Percentiles rank a stretch among this genome's conserved stretches.
Evolutionary conservation across 2,797 vertebrate genomes (phyloP).

Genomic region (Spheniscus humboldti): DNA sequence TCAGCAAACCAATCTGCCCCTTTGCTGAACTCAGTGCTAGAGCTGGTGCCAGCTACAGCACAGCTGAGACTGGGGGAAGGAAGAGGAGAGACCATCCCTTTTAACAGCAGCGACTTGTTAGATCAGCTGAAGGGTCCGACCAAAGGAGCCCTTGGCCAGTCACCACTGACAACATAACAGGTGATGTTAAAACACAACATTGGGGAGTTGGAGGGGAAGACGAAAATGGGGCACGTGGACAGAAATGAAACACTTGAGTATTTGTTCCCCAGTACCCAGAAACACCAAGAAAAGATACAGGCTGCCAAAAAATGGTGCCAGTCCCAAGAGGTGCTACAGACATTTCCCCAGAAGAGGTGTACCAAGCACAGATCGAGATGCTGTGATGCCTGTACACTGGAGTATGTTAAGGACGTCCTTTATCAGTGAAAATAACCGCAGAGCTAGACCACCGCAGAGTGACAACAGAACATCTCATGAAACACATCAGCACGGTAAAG

Average conservation of each 20-base stretch:
- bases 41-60: background rate
- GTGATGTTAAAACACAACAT: background rate
- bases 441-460: background rate
- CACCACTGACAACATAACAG: background rate
- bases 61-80: background rate
- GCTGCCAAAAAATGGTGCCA: background rate
- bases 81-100: background rate
- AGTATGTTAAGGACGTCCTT: background rate
- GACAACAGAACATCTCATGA: background rate
- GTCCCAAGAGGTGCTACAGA: background rate
- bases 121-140: background rate
- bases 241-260: background rate
- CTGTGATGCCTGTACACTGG: background rate
- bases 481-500: accelerated
- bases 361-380: accelerated
- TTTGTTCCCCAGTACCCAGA: background rate
- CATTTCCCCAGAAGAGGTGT: background rate
- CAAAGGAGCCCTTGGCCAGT: background rate
- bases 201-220: background rate
- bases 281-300: background rate
- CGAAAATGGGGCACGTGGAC: background rate
- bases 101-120: background rate
- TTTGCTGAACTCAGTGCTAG: background rate
- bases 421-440: background rate
- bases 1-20: background rate